Evolutionary conservation across 1,140 invertebrate genomes (phyloP).

Genomic region (Oryzaephilus surinamensis): DNA sequence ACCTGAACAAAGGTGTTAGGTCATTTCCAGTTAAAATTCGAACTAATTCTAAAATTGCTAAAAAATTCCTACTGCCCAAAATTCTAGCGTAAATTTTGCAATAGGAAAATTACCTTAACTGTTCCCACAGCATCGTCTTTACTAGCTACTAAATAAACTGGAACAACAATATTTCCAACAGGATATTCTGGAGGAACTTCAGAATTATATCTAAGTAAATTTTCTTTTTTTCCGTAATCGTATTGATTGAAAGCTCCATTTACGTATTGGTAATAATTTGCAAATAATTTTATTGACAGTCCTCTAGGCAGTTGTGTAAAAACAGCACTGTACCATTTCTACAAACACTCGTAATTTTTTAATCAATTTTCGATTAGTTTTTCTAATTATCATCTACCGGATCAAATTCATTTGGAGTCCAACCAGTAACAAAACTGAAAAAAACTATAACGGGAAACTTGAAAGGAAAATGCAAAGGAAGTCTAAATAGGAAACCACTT

Average conservation of each 20-base stretch:
- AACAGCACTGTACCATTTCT: background rate
- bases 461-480: background rate
- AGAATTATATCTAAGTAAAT: background rate
- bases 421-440: background rate
- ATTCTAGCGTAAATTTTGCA: too few species aligned
- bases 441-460: background rate
- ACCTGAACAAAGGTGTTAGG: too few species aligned
- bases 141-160: conserved; percentile 1
- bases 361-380: background rate
- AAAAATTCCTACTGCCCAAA: too few species aligned
- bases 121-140: background rate
- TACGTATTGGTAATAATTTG: background rate
- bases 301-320: too few species aligned
- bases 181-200: background rate
- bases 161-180: background rate
- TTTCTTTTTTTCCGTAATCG: conserved; percentile 1
- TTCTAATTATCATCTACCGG: conserved; percentile 2
- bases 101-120: too few species aligned
- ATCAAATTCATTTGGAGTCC: conserved; percentile 1
- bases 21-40: too few species aligned
- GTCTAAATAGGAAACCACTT: background rate
- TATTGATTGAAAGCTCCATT: conserved; percentile 1
- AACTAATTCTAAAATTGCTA: too few species aligned
- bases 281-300: conserved; percentile 1
- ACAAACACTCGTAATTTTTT: too few species aligned